Percentiles rank a stretch among this genome's conserved stretches.
Conservation (phyloP, 1,140 invertebrate genomes). For the Papilio polyxenes region DNA sequence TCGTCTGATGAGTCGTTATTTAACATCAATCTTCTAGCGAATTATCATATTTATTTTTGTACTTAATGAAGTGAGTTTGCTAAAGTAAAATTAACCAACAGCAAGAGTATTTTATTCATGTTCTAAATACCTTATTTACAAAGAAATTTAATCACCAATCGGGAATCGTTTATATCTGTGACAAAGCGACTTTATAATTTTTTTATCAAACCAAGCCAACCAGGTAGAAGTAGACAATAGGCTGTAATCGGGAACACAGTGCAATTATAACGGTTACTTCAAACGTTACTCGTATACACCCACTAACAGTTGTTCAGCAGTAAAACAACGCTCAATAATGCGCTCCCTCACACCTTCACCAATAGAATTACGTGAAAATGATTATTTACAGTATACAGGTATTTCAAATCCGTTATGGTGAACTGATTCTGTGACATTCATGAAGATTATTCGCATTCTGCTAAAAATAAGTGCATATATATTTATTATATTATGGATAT, state of each 20-base stretch:
- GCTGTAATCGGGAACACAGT: not conserved
- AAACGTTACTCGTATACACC: not conserved
- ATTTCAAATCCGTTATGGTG: not conserved
- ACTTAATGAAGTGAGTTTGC: not conserved
- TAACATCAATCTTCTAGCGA: too few relatives aligned
- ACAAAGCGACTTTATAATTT: not conserved
- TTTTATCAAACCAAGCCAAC: not conserved
- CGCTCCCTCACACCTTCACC: not conserved
- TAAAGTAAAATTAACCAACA: not conserved
- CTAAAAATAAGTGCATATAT: too few relatives aligned
- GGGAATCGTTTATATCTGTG: not conserved
- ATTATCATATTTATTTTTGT: too few relatives aligned
- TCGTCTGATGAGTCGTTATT: too few relatives aligned
- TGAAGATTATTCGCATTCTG: too few relatives aligned
- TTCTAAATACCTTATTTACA: not conserved
- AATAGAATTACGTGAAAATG: not conserved
- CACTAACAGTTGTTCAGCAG: not conserved
- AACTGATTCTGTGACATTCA: not conserved
- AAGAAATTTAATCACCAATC: not conserved
- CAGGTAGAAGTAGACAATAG: not conserved
- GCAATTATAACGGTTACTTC: conserved; percentile 16
- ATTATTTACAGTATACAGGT: not conserved
- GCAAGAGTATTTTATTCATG: not conserved
- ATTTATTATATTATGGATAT: too few relatives aligned
- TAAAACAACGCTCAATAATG: not conserved